These are phyloP conservation scores for Brachionus manjavacas DNA, from an alignment of 1,140 invertebrate species.

Conservation along the genomic window DNA sequence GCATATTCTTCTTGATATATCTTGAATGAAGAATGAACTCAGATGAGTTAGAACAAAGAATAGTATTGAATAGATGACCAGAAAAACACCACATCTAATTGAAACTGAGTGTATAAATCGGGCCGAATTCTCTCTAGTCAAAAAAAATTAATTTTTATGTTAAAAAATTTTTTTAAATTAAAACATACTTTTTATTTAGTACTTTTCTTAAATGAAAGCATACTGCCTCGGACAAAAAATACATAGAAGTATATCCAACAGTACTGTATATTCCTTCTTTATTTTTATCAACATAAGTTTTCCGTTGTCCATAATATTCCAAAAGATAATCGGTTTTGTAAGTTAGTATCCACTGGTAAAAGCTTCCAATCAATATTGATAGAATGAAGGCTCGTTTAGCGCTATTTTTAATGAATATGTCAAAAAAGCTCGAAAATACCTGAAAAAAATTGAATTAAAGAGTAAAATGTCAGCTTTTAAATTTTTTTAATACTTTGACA, in stretches of 20 bases:
- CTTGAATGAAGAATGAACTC: not conserved
- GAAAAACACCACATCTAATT: not conserved
- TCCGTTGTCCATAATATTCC: not conserved
- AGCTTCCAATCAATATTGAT: not conserved
- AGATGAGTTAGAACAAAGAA: not conserved
- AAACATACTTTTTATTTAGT: not conserved
- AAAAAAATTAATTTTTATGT: not conserved
- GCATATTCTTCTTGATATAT: constrained; percentile 9
- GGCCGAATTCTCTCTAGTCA: not conserved
- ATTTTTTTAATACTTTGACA: constrained; percentile 48
- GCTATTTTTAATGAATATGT: not conserved
- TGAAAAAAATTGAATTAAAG: not conserved
- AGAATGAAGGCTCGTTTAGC: not conserved
- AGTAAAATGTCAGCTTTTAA: not conserved
- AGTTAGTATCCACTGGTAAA: not conserved
- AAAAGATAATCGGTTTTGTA: constrained; percentile 36
- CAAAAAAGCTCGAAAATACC: not conserved
- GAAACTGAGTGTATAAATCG: not conserved
- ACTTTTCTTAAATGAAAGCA: not conserved
- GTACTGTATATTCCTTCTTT: constrained; percentile 79
- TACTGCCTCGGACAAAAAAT: constrained; percentile 60
- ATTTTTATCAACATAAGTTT: constrained; percentile 68
- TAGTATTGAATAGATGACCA: not conserved
- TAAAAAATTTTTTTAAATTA: not conserved
- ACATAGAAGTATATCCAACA: constrained; percentile 75